phyloP scores from a whole-genome alignment of 2,113 vertebrate genomes.

The Halichoerus grypus region DNA sequence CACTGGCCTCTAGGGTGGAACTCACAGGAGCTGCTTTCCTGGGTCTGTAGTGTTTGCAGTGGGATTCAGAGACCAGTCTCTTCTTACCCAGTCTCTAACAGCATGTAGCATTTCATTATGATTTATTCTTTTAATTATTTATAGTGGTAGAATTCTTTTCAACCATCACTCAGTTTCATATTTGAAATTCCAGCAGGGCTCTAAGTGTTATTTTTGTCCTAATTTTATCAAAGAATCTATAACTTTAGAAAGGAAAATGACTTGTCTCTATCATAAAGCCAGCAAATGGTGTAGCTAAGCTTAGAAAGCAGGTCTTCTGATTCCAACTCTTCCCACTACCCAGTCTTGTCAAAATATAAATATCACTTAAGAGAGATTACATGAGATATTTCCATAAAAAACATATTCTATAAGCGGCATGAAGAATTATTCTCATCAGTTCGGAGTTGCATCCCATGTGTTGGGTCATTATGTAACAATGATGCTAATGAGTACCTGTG shows the following conservation, averaged over 20 bases:
- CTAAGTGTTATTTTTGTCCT: background rate
- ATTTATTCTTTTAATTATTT: background rate
- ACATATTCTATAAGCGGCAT: background rate
- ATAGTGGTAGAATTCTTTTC: background rate
- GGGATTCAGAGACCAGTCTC: background rate
- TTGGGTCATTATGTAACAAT: background rate
- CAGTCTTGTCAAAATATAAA: background rate
- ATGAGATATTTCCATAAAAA: background rate
- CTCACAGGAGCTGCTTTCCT: background rate
- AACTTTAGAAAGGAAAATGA: background rate
- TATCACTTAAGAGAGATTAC: background rate
- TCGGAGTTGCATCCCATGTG: background rate
- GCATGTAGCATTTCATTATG: background rate
- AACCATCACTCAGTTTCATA: background rate
- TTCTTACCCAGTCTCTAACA: background rate
- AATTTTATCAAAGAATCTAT: background rate
- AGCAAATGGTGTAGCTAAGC: background rate
- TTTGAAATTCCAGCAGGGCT: conserved; percentile 14
- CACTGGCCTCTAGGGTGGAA: background rate
- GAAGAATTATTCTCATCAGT: background rate
- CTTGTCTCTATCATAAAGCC: background rate
- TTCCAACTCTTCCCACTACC: background rate
- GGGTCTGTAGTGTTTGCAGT: background rate
- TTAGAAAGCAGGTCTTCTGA: background rate
- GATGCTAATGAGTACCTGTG: background rate